Evolutionary conservation across 2,113 vertebrate species (phyloP).

Genomic region (Tringa solitaria): DNA sequence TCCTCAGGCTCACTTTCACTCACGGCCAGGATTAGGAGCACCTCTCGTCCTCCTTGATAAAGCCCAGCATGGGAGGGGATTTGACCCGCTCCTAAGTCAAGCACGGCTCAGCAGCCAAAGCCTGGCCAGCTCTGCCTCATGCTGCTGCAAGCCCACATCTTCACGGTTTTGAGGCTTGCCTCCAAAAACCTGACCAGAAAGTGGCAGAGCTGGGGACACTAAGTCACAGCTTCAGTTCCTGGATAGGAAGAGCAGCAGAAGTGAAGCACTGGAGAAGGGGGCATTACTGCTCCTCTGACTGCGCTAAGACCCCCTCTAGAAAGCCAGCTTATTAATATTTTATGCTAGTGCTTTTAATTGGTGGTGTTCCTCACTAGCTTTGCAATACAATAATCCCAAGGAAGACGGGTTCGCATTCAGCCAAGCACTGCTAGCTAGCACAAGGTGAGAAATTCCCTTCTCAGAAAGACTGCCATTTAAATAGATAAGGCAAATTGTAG

Average conservation of each 20-base stretch:
- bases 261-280: neutral
- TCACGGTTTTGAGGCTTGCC: neutral
- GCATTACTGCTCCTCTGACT: neutral
- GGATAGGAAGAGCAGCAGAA: neutral
- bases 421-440: neutral
- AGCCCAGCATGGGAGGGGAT: neutral
- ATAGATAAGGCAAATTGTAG: slow-evolving; percentile 59
- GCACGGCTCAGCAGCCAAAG: neutral
- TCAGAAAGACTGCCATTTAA: slow-evolving; percentile 56
- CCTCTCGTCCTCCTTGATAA: slow-evolving; percentile 18
- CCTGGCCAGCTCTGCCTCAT: neutral
- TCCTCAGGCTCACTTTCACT: slow-evolving; percentile 20
- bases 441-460: slow-evolving; percentile 66
- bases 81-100: neutral
- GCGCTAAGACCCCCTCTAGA: neutral
- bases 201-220: neutral
- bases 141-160: neutral
- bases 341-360: neutral
- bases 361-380: neutral
- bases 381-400: neutral
- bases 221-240: neutral
- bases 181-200: neutral
- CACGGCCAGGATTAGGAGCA: neutral
- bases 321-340: neutral
- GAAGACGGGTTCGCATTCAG: neutral